Percentiles rank a stretch among this genome's conserved stretches.
phyloP scores from a whole-genome alignment of 2,113 vertebrate genomes.

The Scomber colias region DNA sequence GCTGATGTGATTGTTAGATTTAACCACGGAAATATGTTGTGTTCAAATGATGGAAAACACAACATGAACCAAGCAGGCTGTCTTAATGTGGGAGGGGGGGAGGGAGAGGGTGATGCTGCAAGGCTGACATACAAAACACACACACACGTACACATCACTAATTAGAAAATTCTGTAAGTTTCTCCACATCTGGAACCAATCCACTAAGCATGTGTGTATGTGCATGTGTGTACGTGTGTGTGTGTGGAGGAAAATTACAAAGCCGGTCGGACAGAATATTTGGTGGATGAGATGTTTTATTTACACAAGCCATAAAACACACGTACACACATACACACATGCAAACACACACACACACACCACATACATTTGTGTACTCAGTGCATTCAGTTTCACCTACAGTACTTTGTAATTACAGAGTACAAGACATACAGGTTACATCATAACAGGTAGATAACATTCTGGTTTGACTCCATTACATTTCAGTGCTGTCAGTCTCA shows the following conservation, averaged over 20 bases:
- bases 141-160: background rate
- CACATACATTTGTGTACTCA: constrained; percentile 36
- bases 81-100: background rate
- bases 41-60: background rate
- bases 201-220: background rate
- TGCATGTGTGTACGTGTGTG: constrained; percentile 7
- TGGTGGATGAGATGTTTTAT: constrained; percentile 70
- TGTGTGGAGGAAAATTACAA: constrained; percentile 10
- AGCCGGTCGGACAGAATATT: constrained; percentile 32
- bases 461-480: constrained; percentile 48
- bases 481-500: constrained; percentile 39
- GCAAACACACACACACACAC: constrained; percentile 24
- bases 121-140: background rate
- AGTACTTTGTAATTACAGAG: constrained; percentile 60
- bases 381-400: constrained; percentile 66
- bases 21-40: background rate
- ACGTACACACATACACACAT: constrained; percentile 21
- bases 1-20: no score
- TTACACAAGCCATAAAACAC: constrained; percentile 56
- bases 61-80: background rate
- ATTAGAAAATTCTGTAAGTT: background rate
- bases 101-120: background rate
- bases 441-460: constrained; percentile 31
- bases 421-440: constrained; percentile 41
- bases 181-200: constrained; percentile 63